phyloP scores from a whole-genome alignment of 2,888 invertebrate genomes.

The Xanthia icteritia region DNA sequence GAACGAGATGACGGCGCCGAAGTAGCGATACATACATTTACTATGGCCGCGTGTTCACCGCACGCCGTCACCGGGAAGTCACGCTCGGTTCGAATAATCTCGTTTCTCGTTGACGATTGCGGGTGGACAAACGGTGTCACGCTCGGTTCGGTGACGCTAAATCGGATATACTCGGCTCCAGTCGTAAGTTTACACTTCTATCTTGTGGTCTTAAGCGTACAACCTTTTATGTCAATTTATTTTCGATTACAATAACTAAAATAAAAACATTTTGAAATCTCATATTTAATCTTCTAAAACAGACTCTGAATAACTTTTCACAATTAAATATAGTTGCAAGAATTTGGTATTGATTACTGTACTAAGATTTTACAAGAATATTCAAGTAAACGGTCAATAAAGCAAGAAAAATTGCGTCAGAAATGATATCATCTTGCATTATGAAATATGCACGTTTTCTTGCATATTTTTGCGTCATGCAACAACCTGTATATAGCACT shows the following conservation, averaged over 20 bases:
- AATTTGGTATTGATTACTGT: slow-evolving; percentile 28
- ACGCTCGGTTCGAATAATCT: no score
- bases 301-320: slow-evolving; percentile 16
- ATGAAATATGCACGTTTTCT: no score
- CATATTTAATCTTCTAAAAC: slow-evolving; percentile 35
- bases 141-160: background rate
- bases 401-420: slow-evolving; percentile 20
- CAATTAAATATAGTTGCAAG: slow-evolving; percentile 26
- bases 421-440: slow-evolving; percentile 22
- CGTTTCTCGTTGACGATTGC: no score
- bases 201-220: background rate
- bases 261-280: background rate
- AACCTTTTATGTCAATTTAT: background rate
- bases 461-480: slow-evolving; percentile 41
- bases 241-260: background rate
- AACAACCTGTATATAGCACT: slow-evolving; percentile 57
- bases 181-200: no score
- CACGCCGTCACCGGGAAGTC: no score
- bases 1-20: no score
- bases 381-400: slow-evolving; percentile 10
- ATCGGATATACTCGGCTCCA: background rate
- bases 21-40: no score
- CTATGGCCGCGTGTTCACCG: no score
- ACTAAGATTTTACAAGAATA: slow-evolving; percentile 21
- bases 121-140: no score